phyloP scores from a whole-genome alignment of 2,797 vertebrate species.

The Myoxocephalus aenaeus region DNA sequence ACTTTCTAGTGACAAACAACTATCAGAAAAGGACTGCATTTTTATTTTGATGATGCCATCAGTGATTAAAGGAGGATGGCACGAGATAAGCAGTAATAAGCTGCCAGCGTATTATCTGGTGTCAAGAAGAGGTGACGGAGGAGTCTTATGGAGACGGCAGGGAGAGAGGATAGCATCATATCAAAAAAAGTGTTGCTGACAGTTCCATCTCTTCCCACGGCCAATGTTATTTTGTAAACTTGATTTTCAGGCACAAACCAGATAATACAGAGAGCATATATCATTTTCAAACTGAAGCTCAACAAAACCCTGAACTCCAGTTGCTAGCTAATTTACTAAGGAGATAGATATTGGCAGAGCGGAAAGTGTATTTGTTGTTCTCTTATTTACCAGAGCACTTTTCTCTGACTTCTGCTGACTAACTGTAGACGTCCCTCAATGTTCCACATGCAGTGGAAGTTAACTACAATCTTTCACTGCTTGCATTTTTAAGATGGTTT shows the following conservation, averaged over 20 bases:
- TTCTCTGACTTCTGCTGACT: slow-evolving; percentile 4
- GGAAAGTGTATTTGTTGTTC: not conserved
- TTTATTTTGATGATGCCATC: slow-evolving; percentile 58
- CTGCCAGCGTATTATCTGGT: slow-evolving; percentile 71
- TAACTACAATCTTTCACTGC: slow-evolving; percentile 21
- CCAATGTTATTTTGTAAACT: slow-evolving; percentile 43
- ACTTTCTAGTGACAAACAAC: slow-evolving; percentile 53
- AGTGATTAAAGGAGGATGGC: slow-evolving; percentile 62
- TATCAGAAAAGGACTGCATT: slow-evolving; percentile 34
- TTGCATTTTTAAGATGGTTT: slow-evolving; percentile 24
- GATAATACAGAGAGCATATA: slow-evolving; percentile 37
- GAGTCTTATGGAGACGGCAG: slow-evolving; percentile 32
- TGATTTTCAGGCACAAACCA: slow-evolving; percentile 35
- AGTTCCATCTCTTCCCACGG: slow-evolving; percentile 44
- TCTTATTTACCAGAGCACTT: slow-evolving; percentile 18
- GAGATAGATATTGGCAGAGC: slow-evolving; percentile 8
- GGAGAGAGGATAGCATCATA: slow-evolving; percentile 24
- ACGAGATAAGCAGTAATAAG: slow-evolving; percentile 71
- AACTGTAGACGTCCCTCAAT: slow-evolving; percentile 5
- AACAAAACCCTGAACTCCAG: not conserved
- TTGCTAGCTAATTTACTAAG: slow-evolving; percentile 17
- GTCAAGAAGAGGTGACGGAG: slow-evolving; percentile 57
- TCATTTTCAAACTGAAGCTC: slow-evolving; percentile 16
- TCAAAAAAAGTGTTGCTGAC: slow-evolving; percentile 46
- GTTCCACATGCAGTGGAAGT: slow-evolving; percentile 8